Evolutionary conservation across 2,797 vertebrate genomes (phyloP).

Genomic region (Aldrovandia affinis): DNA sequence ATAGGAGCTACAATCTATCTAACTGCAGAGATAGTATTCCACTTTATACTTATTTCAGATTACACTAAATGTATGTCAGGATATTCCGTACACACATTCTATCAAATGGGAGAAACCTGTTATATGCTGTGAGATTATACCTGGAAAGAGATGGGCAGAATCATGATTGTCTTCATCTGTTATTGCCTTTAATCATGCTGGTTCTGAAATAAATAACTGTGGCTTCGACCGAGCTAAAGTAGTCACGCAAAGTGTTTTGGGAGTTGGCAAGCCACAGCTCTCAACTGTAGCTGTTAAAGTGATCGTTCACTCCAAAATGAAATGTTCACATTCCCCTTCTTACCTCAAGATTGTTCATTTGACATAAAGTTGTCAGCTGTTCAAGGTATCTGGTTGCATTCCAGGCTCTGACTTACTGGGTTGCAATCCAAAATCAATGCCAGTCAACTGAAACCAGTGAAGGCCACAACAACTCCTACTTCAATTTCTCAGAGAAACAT

Average conservation of each 20-base stretch:
- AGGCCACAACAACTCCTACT: not conserved
- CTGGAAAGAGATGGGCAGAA: not conserved
- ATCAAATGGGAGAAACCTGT: not conserved
- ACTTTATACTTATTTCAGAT: not conserved
- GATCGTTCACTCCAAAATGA: not conserved
- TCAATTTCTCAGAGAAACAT: too few relatives aligned
- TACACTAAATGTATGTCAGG: not conserved
- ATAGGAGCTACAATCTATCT: too few relatives aligned
- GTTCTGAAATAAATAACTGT: not conserved
- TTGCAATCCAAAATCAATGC: not conserved
- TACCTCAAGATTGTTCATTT: not conserved
- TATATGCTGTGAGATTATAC: not conserved
- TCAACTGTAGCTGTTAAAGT: not conserved
- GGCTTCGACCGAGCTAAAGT: not conserved
- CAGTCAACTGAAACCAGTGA: not conserved
- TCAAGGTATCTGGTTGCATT: too few relatives aligned
- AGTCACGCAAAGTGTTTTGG: not conserved
- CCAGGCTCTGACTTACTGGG: too few relatives aligned
- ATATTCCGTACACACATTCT: not conserved
- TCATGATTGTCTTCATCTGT: not conserved
- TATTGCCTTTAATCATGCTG: not conserved
- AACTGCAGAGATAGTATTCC: not conserved
- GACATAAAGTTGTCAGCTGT: not conserved
- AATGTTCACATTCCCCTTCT: constrained; percentile 1
- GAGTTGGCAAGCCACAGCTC: not conserved